Conservation (phyloP, 2,113 vertebrate genomes). For the Ivindomyrus marchei region DNA sequence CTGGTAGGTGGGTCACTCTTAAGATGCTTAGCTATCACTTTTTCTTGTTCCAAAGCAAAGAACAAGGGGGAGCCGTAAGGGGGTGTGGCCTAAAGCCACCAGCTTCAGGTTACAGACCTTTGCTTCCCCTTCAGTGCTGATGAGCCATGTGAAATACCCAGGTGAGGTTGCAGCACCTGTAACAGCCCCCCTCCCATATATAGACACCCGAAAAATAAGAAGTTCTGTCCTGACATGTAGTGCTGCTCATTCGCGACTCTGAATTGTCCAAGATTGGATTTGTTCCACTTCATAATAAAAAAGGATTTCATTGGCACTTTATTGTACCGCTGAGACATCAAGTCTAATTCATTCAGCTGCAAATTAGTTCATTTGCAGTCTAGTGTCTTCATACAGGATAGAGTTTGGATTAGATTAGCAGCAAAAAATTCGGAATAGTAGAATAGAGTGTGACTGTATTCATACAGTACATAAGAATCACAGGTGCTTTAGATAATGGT, state of each 20-base stretch:
- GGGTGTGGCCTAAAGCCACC: not conserved
- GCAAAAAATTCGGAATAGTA: not conserved
- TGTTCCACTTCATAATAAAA: not conserved
- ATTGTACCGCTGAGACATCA: not conserved
- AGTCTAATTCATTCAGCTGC: not conserved
- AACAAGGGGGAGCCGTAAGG: not conserved
- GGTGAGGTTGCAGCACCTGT: not conserved
- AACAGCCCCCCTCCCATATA: not conserved
- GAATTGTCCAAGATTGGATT: not conserved
- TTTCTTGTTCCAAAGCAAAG: not conserved
- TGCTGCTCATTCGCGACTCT: not conserved
- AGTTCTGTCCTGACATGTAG: not conserved
- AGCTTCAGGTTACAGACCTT: not conserved
- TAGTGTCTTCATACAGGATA: not conserved
- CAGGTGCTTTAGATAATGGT: not conserved
- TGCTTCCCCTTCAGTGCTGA: not conserved
- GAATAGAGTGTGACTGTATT: not conserved
- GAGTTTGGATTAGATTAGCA: not conserved
- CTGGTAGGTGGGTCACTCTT: slow-evolving; percentile 16
- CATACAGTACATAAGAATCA: not conserved
- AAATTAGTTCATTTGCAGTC: not conserved
- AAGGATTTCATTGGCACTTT: not conserved
- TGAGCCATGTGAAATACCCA: not conserved
- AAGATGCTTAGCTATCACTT: not conserved
- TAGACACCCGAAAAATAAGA: not conserved